phyloP scores from a whole-genome alignment of 2,888 invertebrate genomes.

The Exephanes ischioxanthus region DNA sequence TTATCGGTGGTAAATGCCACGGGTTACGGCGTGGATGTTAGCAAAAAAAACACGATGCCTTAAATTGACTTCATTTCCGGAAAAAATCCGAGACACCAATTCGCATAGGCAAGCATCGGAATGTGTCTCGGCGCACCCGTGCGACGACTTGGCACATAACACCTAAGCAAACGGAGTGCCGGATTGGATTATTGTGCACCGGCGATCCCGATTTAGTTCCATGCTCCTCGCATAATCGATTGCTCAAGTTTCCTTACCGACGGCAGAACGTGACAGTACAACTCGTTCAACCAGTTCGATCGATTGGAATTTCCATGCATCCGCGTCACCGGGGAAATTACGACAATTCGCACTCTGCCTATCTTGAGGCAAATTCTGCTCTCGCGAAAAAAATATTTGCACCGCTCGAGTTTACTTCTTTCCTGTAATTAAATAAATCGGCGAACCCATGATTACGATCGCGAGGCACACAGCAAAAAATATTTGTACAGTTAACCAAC shows the following conservation, averaged over 20 bases:
- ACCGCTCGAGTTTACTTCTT: not conserved
- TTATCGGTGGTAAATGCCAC: not conserved
- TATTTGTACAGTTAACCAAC: not conserved
- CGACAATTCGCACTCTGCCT: conserved; percentile 21
- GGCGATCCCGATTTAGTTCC: conserved; percentile 36
- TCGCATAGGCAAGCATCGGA: conserved; percentile 19
- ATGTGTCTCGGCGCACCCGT: conserved; percentile 15
- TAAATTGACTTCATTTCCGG: conserved; percentile 37
- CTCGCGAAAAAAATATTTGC: not conserved
- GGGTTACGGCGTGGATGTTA: not conserved
- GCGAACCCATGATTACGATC: not conserved
- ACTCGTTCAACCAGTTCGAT: conserved; percentile 44
- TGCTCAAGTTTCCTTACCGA: conserved; percentile 65
- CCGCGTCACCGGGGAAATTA: conserved; percentile 41
- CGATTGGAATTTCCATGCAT: conserved; percentile 26
- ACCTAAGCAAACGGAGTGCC: conserved; percentile 25
- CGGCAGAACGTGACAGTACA: conserved; percentile 32
- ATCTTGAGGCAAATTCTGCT: conserved; percentile 37
- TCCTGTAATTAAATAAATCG: conserved; percentile 5
- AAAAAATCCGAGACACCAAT: conserved; percentile 13
- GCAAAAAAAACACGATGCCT: not conserved
- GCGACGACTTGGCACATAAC: conserved; percentile 50
- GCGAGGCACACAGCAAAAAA: not conserved
- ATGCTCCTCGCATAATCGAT: conserved; percentile 59
- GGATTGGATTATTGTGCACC: conserved; percentile 15